Conservation (phyloP, 2,113 vertebrate genomes). For the Anoplopoma fimbria region DNA sequence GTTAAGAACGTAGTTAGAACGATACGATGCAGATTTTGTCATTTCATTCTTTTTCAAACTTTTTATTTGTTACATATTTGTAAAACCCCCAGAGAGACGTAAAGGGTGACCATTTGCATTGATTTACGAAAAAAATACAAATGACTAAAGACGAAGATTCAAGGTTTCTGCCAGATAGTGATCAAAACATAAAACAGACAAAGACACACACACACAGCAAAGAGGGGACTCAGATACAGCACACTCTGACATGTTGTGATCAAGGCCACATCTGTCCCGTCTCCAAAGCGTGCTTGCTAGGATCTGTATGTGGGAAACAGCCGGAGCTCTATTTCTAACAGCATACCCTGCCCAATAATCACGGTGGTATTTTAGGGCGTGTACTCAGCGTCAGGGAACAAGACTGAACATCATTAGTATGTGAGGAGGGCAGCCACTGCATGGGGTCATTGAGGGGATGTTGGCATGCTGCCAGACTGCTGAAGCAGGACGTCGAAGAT, state of each 20-base stretch:
- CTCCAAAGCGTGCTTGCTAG: slow-evolving; percentile 14
- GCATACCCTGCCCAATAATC: slow-evolving; percentile 37
- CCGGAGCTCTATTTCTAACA: slow-evolving; percentile 28
- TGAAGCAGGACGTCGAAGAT: not conserved
- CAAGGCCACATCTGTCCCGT: slow-evolving; percentile 33
- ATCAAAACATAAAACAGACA: not conserved
- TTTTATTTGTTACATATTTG: too few species aligned
- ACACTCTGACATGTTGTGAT: not conserved
- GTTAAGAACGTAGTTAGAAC: too few species aligned
- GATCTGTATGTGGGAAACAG: slow-evolving; percentile 32
- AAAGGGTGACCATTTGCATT: too few species aligned
- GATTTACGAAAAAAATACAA: too few species aligned
- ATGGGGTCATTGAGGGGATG: slow-evolving; percentile 24
- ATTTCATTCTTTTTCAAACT: too few species aligned
- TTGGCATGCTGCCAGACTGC: slow-evolving; percentile 21
- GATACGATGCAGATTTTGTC: too few species aligned
- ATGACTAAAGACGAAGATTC: too few species aligned
- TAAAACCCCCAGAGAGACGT: too few species aligned
- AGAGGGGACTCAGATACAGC: not conserved
- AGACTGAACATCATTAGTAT: slow-evolving; percentile 59
- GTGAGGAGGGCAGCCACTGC: slow-evolving; percentile 21
- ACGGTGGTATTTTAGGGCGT: slow-evolving; percentile 60
- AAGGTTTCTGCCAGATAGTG: too few species aligned
- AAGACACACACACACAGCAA: not conserved
- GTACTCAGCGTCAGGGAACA: slow-evolving; percentile 34